A percentile compares a stretch with the other conserved stretches of the same genome.
phyloP scores from a whole-genome alignment of 2,888 invertebrate genomes.

The Diploptera punctata region DNA sequence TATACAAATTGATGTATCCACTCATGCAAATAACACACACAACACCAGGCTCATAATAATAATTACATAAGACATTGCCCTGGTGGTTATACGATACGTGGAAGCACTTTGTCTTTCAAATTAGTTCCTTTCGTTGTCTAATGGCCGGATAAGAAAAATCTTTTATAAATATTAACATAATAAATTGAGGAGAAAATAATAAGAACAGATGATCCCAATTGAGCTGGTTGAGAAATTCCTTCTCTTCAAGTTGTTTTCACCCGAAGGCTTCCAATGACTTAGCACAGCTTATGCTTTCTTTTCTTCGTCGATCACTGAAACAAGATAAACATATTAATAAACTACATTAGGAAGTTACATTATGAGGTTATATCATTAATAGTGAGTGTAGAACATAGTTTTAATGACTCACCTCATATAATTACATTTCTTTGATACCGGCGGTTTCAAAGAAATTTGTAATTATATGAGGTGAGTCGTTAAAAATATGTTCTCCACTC shows the following conservation, averaged over 20 bases:
- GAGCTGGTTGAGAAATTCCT: constrained; percentile 24
- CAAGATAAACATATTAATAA: constrained; percentile 42
- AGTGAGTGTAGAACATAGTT: too few species aligned
- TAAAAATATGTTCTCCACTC: too few species aligned
- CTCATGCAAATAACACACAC: constrained; percentile 11
- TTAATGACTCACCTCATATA: too few species aligned
- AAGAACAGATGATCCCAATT: constrained; percentile 33
- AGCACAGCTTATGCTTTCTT: constrained; percentile 48
- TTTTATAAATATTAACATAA: constrained; percentile 18
- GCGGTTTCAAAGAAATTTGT: too few species aligned
- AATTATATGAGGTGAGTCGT: too few species aligned
- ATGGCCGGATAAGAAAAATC: constrained; percentile 32
- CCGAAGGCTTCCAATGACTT: constrained; percentile 11
- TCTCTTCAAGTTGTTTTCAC: background rate
- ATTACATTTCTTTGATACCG: too few species aligned
- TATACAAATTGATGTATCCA: too few species aligned
- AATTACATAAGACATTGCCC: constrained; percentile 12
- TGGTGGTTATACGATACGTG: constrained; percentile 19
- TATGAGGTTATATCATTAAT: too few species aligned
- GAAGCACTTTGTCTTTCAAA: constrained; percentile 34
- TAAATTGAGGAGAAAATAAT: constrained; percentile 23
- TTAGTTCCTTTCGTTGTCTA: constrained; percentile 27
- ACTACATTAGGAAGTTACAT: too few species aligned
- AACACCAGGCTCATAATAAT: constrained; percentile 13
- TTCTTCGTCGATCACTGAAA: constrained; percentile 54